Conservation (phyloP, 2,888 invertebrate species). For the Himalopsyche kuldschensis region DNA sequence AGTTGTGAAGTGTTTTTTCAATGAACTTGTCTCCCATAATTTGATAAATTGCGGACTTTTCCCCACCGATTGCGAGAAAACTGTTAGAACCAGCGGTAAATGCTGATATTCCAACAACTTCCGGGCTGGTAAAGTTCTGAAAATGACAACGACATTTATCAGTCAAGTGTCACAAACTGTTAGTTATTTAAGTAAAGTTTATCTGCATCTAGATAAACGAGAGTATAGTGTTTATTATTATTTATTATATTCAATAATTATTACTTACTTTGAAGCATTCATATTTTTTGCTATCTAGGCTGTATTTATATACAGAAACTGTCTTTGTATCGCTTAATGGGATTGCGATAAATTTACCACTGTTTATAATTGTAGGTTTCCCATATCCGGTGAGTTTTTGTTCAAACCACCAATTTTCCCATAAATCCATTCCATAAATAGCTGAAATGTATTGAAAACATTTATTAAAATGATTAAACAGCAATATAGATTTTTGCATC, state of each 20-base stretch:
- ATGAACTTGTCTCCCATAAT: slow-evolving; percentile 20
- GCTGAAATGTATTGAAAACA: slow-evolving; percentile 16
- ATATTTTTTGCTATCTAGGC: slow-evolving; percentile 9
- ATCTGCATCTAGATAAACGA: not conserved
- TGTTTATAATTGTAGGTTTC: slow-evolving; percentile 21
- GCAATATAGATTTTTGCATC: not conserved
- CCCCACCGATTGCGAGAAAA: slow-evolving; percentile 48
- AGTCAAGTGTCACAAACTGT: not conserved
- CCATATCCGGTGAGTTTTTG: slow-evolving; percentile 22
- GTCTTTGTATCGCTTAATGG: slow-evolving; percentile 19
- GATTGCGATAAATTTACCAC: slow-evolving; percentile 31
- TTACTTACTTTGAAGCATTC: slow-evolving; percentile 15
- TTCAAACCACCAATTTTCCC: slow-evolving; percentile 37
- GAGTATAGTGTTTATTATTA: not conserved
- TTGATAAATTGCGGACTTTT: slow-evolving; percentile 41
- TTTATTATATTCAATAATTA: not conserved
- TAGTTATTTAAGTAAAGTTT: no score
- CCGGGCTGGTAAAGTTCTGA: slow-evolving; percentile 42
- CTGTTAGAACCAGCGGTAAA: slow-evolving; percentile 47
- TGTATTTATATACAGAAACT: slow-evolving; percentile 28
- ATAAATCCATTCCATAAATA: slow-evolving; percentile 32
- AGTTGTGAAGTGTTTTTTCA: slow-evolving; percentile 15
- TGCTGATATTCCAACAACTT: slow-evolving; percentile 43
- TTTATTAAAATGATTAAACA: not conserved
- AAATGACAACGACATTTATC: not conserved